Evolutionary conservation across 2,113 vertebrate species (phyloP).

Genomic region (Corythornis cristatus): DNA sequence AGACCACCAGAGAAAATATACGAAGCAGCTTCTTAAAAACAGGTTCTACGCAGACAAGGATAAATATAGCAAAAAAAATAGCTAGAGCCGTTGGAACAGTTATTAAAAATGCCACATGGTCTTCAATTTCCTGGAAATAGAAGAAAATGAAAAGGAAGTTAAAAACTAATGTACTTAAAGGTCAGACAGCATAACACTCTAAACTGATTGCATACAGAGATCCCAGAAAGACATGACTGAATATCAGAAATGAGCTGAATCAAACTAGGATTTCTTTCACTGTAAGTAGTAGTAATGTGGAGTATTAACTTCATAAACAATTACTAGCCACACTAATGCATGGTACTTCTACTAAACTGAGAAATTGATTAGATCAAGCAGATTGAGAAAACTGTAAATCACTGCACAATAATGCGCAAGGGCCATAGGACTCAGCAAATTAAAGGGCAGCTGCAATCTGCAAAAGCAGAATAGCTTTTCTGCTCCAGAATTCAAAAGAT

Average conservation of each 20-base stretch:
- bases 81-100: slow-evolving; percentile 94
- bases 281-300: not conserved
- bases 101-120: slow-evolving; percentile 95
- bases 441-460: not conserved
- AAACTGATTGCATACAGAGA: not conserved
- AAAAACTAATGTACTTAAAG: not conserved
- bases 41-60: slow-evolving; percentile 95
- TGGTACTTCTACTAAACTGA: not conserved
- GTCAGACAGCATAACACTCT: not conserved
- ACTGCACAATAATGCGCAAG: not conserved
- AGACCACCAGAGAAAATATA: slow-evolving; percentile 93
- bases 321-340: not conserved
- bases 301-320: not conserved
- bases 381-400: not conserved
- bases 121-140: slow-evolving; percentile 86
- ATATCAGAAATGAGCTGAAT: not conserved
- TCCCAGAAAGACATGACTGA: not conserved
- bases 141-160: slow-evolving; percentile 39
- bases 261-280: not conserved
- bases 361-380: not conserved
- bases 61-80: slow-evolving; percentile 95
- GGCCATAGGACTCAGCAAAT: not conserved
- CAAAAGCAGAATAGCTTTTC: not conserved
- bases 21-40: slow-evolving; percentile 96
- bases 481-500: not conserved